Percentiles rank a stretch among this genome's conserved stretches.
Conservation (phyloP, 1,140 invertebrate genomes). For the Copidosoma floridanum region DNA sequence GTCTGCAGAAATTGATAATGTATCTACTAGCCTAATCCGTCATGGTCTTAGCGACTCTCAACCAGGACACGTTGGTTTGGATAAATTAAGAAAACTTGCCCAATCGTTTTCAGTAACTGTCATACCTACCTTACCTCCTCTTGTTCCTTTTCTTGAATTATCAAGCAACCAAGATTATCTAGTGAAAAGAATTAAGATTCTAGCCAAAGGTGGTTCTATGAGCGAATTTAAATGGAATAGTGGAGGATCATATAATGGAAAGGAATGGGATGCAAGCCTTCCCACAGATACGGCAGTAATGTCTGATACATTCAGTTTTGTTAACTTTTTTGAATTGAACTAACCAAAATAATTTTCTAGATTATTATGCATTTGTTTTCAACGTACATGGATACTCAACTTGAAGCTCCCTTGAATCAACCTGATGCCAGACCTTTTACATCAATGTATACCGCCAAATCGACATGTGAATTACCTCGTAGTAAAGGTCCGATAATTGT, state of each 20-base stretch:
- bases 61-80: constrained; percentile 69
- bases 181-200: constrained; percentile 69
- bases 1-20: constrained; percentile 67
- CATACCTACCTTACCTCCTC: constrained; percentile 66
- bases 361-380: constrained; percentile 81
- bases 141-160: constrained; percentile 77
- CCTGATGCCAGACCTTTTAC: constrained; percentile 77
- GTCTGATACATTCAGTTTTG: constrained; percentile 20
- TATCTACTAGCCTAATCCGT: constrained; percentile 66
- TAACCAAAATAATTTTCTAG: constrained; percentile 57
- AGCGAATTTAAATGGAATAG: constrained; percentile 80
- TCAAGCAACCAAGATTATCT: constrained; percentile 82
- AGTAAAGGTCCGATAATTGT: constrained; percentile 58
- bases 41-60: constrained; percentile 70
- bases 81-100: constrained; percentile 69
- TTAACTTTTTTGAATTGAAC: neutral
- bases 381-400: constrained; percentile 76
- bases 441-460: constrained; percentile 52
- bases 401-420: constrained; percentile 71
- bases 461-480: constrained; percentile 48
- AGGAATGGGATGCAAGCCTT: constrained; percentile 75
- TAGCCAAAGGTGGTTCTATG: constrained; percentile 77
- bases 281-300: constrained; percentile 78
- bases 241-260: constrained; percentile 69
- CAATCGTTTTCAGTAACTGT: constrained; percentile 63